Percentiles rank a stretch among this genome's conserved stretches.
Conservation (phyloP, 2,888 invertebrate genomes). For the Agrotis puta region DNA sequence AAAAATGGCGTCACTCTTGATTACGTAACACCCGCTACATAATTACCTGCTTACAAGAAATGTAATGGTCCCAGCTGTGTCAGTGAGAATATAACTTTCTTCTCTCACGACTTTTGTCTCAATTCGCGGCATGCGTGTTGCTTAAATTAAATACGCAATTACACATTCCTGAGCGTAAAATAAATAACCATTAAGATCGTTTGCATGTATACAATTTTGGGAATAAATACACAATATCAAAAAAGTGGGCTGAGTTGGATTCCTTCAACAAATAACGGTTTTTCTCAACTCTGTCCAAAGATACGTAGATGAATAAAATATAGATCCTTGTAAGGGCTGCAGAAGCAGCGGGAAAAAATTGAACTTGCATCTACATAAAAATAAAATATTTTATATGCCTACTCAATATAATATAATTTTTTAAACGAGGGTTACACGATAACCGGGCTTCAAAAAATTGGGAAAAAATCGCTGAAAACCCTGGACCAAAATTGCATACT, state of each 20-base stretch:
- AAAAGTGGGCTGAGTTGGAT: neutral
- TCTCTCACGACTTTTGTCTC: slow-evolving; percentile 65
- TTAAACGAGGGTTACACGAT: neutral
- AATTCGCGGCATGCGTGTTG: slow-evolving; percentile 46
- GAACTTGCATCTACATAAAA: too few relatives aligned
- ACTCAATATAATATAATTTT: too few relatives aligned
- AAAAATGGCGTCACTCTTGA: slow-evolving; percentile 51
- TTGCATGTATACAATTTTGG: neutral
- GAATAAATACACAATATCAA: neutral
- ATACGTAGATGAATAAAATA: neutral
- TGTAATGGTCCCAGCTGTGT: slow-evolving; percentile 50
- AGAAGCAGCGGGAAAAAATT: too few relatives aligned
- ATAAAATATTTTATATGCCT: too few relatives aligned
- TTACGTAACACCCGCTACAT: slow-evolving; percentile 57
- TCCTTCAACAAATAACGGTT: neutral
- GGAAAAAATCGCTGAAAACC: neutral
- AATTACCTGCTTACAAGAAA: slow-evolving; percentile 61
- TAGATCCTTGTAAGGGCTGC: too few relatives aligned
- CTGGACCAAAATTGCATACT: neutral
- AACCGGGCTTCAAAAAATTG: too few relatives aligned
- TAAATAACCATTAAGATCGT: neutral
- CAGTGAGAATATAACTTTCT: slow-evolving; percentile 57
- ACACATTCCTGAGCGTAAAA: slow-evolving; percentile 20
- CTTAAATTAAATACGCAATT: slow-evolving; percentile 44
- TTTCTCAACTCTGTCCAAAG: neutral